Evolutionary conservation across 2,113 vertebrate genomes (phyloP).

Genomic region (Myiopsitta monachus): DNA sequence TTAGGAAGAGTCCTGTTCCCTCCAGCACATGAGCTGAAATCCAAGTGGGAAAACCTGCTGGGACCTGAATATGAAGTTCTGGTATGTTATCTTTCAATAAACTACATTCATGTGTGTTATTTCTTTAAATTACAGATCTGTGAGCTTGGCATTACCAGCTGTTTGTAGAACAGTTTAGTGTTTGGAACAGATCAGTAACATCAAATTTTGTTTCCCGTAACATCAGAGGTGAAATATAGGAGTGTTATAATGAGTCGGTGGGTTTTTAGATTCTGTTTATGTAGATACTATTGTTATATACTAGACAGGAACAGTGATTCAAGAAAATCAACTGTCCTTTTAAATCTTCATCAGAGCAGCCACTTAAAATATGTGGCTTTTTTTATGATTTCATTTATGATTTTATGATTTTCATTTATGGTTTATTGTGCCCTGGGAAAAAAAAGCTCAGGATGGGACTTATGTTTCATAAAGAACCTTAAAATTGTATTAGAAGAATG

Average conservation of each 20-base stretch:
- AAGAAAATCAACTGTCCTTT: constrained; percentile 32
- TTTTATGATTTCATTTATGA: constrained; percentile 70
- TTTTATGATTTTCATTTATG: not conserved
- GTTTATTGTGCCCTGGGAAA: constrained; percentile 47
- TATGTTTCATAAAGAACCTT: constrained; percentile 54
- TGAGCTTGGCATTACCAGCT: not conserved
- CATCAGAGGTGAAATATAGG: not conserved
- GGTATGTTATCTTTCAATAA: constrained; percentile 77
- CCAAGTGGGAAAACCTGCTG: constrained; percentile 89
- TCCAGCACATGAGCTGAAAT: constrained; percentile 77
- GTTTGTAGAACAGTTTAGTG: not conserved
- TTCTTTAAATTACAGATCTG: constrained; percentile 43
- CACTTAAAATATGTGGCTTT: constrained; percentile 57
- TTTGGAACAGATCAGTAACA: constrained; percentile 5
- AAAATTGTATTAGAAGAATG: constrained; percentile 61
- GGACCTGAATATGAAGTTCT: constrained; percentile 90
- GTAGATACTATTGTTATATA: not conserved
- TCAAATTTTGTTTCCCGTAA: constrained; percentile 6
- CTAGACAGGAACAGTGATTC: not conserved
- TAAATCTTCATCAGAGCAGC: constrained; percentile 53
- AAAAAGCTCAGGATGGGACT: constrained; percentile 26
- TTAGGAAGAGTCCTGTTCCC: constrained; percentile 55
- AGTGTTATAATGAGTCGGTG: not conserved
- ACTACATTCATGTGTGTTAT: constrained; percentile 19
- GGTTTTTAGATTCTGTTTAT: not conserved